Evolutionary conservation across 2,113 vertebrate species (phyloP), one percentile per base, ranked within the genome.

Genomic region (Mus spicilegus): DNA sequence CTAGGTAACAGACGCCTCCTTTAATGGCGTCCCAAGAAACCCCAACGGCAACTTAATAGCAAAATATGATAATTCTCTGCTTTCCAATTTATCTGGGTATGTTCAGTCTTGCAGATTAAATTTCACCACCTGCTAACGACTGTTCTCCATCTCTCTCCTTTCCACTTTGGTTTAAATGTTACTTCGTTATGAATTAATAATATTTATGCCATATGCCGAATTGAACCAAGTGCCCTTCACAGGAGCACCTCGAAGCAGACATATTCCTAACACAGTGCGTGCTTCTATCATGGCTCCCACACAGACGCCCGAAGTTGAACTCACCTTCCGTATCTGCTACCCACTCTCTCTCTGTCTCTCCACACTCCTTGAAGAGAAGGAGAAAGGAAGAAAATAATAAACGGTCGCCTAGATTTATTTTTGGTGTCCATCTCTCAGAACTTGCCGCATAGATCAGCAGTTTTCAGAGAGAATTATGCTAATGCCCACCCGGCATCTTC

Each of bases 391-490:
- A 77, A 91, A 93, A 96, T 77, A 70, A 97, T 51, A 95, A 87
- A 91, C 24, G 39, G 46, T 61, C 72, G 0, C 51, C 5, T 30
- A 69, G 73, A 82, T 97, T 95, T 88, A 70, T 95, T 97, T 93
- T 51, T 86, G 39, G 90, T 95, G 97, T 81, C 97, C 97, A 39
- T 80, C 87, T 82, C 92, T 93, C 91, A 56, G 51, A 75, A 67
- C 36, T 81, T 86, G 76, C 85, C 89, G 89, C 93, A 80, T 7
- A 85, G 90, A 96, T 97, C 97, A 97, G 97, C 97, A 96, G 93
- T 97, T 97, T 96, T 87, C 61, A 26, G 39, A 95, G 92, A 81
- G 75, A 97, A 96, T 97, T 98, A 97, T 97, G 97, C 96, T 96
- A 97, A 97, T 97, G 92, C 81, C 61, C n/a, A 89, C 51, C 95